Base-by-base conservation (phyloP, 2,797 vertebrate species). In the Fratercula arctica region DNA sequence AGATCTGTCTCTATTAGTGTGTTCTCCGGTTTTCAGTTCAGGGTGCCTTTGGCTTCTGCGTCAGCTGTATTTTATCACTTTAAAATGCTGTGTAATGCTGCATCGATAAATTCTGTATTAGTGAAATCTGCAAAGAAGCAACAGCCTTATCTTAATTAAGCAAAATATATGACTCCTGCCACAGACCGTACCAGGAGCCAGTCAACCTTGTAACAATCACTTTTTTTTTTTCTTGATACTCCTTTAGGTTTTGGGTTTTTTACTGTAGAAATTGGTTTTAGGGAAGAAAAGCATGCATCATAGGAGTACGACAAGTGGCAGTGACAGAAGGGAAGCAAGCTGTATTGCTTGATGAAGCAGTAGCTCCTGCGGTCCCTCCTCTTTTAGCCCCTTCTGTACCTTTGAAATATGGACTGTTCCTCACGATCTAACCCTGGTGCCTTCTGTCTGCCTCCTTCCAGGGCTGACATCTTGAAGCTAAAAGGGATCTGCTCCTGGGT, bases 131-230 rank as follows among this genome's bases (percentile, higher is more conserved):
- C 86, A 96, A 94, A 91, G 93, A 90, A 96, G 94, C 90, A 94
- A 91, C 85, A 96, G 73, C 87, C 90, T 96, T 96, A 96, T 96
- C 96, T 97, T 96, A 97, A 97, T 97, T 97, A 97, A 86, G 74
- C 73, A 89, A 97, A 97, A 97, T 96, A 69, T 91, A 96, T 86
- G 89, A 94, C 89, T 97, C 54, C 89, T 96, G 93, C 93, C 94
- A 96, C 46, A 64, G 86, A 83, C 72, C 10, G 12, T 54, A 94
- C 69, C 66, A 74, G 82, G 54, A 94, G 79, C 50, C 59, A 95
- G 53, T 92, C 89, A 97, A 4, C 94, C 77, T 85, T 83, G 53
- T 69, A 81, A 73, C 64, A 78, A 50, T 14, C 17, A 1, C 39
- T 76, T 76, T 80, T 69, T 51, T 5, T 59, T 81, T 51, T 26